Conservation (phyloP, 2,797 vertebrate genomes). For the Remorina albescens region DNA sequence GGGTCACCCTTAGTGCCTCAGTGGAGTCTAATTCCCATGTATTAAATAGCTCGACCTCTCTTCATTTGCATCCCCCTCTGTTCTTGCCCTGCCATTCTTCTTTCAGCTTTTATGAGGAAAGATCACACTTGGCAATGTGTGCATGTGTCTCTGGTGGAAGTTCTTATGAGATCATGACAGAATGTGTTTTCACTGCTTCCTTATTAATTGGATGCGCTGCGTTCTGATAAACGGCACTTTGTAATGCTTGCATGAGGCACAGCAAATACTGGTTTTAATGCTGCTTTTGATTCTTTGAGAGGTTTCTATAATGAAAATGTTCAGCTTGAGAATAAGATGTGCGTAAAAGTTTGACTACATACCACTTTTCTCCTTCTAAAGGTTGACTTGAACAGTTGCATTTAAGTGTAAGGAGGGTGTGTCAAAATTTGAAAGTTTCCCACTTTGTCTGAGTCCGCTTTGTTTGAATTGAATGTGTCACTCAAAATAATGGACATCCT, state of each 20-base stretch:
- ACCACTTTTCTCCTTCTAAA: no score
- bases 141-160: constrained; percentile 24
- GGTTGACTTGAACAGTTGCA: background rate
- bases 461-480: constrained; percentile 41
- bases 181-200: background rate
- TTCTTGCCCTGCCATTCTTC: constrained; percentile 38
- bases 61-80: constrained; percentile 73
- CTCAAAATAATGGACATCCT: constrained; percentile 59
- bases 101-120: constrained; percentile 42
- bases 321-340: background rate
- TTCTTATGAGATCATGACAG: constrained; percentile 21
- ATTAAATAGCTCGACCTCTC: constrained; percentile 61
- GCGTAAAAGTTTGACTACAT: no score
- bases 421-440: constrained; percentile 35
- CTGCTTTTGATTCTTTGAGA: constrained; percentile 2
- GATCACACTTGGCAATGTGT: constrained; percentile 38
- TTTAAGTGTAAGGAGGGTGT: background rate
- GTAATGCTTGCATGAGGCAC: no score
- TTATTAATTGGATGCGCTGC: constrained; percentile 16
- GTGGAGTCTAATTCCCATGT: constrained; percentile 68
- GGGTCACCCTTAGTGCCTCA: constrained; percentile 63
- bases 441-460: constrained; percentile 33
- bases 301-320: background rate
- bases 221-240: constrained; percentile 1
- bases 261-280: background rate